Evolutionary conservation across 2,797 vertebrate genomes (phyloP), one percentile per base, ranked within the genome.

Genomic region (Channa striata): DNA sequence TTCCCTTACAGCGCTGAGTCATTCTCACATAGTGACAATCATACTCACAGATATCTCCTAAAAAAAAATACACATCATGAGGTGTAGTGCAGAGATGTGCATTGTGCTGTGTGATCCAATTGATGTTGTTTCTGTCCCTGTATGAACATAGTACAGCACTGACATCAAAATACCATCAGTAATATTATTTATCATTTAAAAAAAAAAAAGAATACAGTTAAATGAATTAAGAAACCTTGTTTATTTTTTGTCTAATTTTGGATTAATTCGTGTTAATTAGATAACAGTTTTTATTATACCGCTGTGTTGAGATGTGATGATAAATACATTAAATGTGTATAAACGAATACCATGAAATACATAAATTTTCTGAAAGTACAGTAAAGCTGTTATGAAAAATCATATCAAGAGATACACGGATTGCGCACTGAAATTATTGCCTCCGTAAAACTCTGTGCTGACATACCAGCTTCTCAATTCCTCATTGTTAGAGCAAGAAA

Each of bases 401-500:
- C 12, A 33, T 33, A 20, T 57, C 21, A 33, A 33, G 11, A 17
- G 13, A 8, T 46, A 6, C 1, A 2, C 6, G 25, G 30, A 17
- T 20, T 63, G 20, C 47, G 51, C n/a, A 23, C 20, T 63, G 1
- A 11, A 42, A 25, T 11, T 11, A 5, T 30, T 20, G 2, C 6
- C 9, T 46, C 19, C 4, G 1, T 30, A 44, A 44, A 52, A 11
- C 0, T 36, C 17, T 16, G 49, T 56, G 2, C 34, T 10, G 39
- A 33, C 0, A 0, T 16, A 23, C 44, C 51, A 58, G 2, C 3
- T 0, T 0, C 54, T 79, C 19, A 83, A 48, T 79, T 73, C 17
- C 9, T 70, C 21, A 39, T 30, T 49, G 54, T n/a, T 0, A 82
- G 64, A 2, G 7, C 30, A 1, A 79, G 47, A 44, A 82, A 78